These are phyloP conservation scores for Salvelinus alpinus DNA, from an alignment of 2,113 vertebrate genomes.

Conservation along the genomic window DNA sequence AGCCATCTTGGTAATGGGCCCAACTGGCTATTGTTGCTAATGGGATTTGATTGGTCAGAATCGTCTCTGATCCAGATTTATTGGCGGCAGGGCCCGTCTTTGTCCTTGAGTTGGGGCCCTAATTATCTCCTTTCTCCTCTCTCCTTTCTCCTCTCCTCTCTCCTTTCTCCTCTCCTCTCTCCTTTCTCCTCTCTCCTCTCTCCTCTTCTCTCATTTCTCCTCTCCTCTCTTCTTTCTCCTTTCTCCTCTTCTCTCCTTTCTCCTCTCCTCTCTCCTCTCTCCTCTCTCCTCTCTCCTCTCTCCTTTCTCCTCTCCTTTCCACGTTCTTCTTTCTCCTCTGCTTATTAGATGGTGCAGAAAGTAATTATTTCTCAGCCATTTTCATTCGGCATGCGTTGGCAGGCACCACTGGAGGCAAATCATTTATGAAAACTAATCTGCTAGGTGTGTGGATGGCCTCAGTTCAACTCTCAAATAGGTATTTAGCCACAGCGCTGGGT, in stretches of 20 bases:
- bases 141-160: conserved; percentile 18
- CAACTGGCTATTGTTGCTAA: conserved; percentile 54
- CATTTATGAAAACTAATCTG: conserved; percentile 49
- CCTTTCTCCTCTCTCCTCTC: conserved; percentile 6
- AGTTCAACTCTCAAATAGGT: conserved; percentile 28
- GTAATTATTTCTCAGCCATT: conserved; percentile 65
- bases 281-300: too few species aligned
- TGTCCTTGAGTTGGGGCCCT: conserved; percentile 52
- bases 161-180: not conserved
- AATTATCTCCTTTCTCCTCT: conserved; percentile 29
- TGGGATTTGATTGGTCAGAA: conserved; percentile 52
- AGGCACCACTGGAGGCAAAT: conserved; percentile 39
- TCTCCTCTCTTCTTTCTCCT: conserved; percentile 11
- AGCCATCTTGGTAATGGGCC: conserved; percentile 49
- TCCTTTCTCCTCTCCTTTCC: too few species aligned
- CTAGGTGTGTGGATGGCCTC: conserved; percentile 20
- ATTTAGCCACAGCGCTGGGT: too few species aligned
- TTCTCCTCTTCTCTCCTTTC: conserved; percentile 19
- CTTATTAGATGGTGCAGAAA: conserved; percentile 54
- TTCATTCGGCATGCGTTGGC: conserved; percentile 46
- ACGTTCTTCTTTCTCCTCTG: conserved; percentile 38
- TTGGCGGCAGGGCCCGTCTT: conserved; percentile 33
- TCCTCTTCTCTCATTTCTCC: not conserved
- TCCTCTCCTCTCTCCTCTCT: too few species aligned
- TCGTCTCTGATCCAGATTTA: conserved; percentile 46